Conservation (phyloP, 2,113 vertebrate species). For the Pogona vitticeps region DNA sequence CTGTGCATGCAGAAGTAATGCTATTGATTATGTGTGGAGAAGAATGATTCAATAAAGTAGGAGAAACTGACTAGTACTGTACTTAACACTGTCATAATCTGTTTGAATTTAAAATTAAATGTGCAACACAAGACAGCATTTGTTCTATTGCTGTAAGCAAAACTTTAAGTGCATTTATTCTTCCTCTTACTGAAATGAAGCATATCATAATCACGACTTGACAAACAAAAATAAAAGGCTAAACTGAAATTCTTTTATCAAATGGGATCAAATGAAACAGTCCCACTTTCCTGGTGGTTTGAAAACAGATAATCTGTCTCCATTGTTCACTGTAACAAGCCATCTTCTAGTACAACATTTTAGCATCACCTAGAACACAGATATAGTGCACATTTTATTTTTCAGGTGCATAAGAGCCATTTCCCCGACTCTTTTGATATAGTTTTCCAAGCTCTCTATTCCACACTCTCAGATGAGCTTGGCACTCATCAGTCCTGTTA, state of each 20-base stretch:
- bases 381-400: neutral
- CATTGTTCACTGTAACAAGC: neutral
- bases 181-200: constrained; percentile 47
- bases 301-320: neutral
- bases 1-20: neutral
- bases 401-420: neutral
- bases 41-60: constrained; percentile 17
- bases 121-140: constrained; percentile 38
- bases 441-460: neutral
- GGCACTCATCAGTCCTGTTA: neutral
- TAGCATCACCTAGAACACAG: no score
- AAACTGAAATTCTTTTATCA: neutral
- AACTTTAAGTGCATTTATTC: constrained; percentile 64
- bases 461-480: no score
- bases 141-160: constrained; percentile 19
- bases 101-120: constrained; percentile 45
- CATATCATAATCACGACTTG: constrained; percentile 46
- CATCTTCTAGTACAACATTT: neutral
- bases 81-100: constrained; percentile 10
- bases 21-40: neutral
- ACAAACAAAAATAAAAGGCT: constrained; percentile 4
- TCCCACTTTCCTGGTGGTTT: neutral
- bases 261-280: neutral
- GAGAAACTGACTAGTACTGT: constrained; percentile 7
- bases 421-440: neutral